A percentile compares a stretch with the other conserved stretches of the same genome.
Conservation (phyloP, 2,113 vertebrate species). For the Pelecanus crispus region DNA sequence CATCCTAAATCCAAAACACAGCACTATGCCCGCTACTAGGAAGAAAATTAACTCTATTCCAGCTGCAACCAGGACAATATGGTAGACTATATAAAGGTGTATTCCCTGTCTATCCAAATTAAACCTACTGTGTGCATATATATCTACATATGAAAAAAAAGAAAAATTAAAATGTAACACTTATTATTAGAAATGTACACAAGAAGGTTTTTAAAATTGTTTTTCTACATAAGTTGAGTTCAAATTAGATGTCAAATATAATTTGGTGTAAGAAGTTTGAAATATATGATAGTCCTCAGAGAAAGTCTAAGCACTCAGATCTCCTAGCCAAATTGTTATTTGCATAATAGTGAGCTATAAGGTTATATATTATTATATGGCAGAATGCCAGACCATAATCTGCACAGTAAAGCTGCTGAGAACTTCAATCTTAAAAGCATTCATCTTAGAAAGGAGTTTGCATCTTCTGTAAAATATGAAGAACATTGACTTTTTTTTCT, state of each 20-base stretch:
- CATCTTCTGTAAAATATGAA: constrained; percentile 49
- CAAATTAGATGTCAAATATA: constrained; percentile 71
- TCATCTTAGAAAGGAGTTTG: constrained; percentile 56
- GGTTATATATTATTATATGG: constrained; percentile 66
- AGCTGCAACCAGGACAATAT: no score
- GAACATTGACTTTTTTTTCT: constrained; percentile 40
- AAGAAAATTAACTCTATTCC: no score
- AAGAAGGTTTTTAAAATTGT: constrained; percentile 39
- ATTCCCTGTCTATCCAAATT: neutral
- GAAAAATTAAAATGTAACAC: neutral
- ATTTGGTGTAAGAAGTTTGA: constrained; percentile 64
- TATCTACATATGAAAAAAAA: neutral
- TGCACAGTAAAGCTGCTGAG: constrained; percentile 64
- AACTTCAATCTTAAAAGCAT: constrained; percentile 64
- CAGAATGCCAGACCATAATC: constrained; percentile 65
- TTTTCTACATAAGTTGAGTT: constrained; percentile 59
- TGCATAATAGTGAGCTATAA: constrained; percentile 70
- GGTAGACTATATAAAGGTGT: neutral
- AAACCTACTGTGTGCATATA: neutral
- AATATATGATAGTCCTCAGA: constrained; percentile 65
- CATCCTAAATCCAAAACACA: no score
- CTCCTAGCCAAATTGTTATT: constrained; percentile 68
- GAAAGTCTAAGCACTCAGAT: constrained; percentile 55
- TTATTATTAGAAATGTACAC: constrained; percentile 12
- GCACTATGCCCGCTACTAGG: no score